Evolutionary conservation across 2,797 vertebrate species (phyloP).

Genomic region (Eurystomus glaucurus): DNA sequence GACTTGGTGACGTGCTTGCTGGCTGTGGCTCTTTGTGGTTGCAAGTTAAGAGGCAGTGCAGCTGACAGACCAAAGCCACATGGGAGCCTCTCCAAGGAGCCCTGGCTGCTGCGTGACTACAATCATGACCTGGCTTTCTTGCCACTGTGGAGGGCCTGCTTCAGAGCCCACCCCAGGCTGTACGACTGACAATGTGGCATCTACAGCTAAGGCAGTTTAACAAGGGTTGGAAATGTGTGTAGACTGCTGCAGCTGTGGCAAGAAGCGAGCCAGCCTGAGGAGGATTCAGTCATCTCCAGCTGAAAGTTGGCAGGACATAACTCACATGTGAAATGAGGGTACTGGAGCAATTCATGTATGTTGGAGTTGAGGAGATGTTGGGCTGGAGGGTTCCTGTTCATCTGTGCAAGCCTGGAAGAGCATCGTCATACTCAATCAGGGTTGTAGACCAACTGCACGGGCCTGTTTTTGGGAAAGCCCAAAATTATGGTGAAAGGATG

Average conservation of each 20-base stretch:
- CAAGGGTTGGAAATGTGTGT: neutral
- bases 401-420: neutral
- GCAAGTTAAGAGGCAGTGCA: neutral
- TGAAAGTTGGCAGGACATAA: neutral
- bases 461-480: neutral
- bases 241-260: slow-evolving; percentile 23
- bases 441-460: neutral
- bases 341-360: neutral
- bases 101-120: neutral
- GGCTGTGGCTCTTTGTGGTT: neutral
- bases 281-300: neutral
- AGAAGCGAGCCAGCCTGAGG: neutral
- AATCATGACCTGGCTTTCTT: neutral
- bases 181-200: neutral
- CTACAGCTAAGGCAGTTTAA: neutral
- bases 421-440: fast-evolving
- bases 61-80: neutral
- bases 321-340: neutral
- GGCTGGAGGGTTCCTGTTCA: neutral
- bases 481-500: neutral
- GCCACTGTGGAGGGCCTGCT: neutral
- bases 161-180: neutral
- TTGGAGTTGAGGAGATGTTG: neutral
- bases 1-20: neutral
- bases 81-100: neutral